Evolutionary conservation across 2,888 invertebrate species (phyloP), one percentile per base, ranked within the genome.

Genomic region (Julus scanicus): DNA sequence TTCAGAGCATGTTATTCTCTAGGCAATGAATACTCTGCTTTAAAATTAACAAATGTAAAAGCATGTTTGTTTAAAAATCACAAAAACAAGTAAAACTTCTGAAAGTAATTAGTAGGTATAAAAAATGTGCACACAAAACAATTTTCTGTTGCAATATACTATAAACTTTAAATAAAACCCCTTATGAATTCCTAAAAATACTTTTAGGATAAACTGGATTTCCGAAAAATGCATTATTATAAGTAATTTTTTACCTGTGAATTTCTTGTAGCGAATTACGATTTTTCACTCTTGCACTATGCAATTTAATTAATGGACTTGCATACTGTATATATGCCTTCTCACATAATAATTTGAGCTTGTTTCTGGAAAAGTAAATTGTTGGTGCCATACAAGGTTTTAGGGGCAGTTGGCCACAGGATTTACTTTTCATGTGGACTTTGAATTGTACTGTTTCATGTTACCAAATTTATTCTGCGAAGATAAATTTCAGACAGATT

Each of bases 401-500:
- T 29, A 71, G 29, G 71, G 71, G 71, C 71, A 71, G 71, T 71
- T 71, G 71, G 71, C 71, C 71, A 71, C 29, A 29, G 71, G 71
- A 20, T 71, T 29, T 71, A 71, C 71, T 29, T 29, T 71, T 29
- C 29, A 29, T 29, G 9, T 71, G 71, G 29, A 71, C 71, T 71
- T 29, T 71, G 0, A 15, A 53, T 15, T 53, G 13, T 13, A 63
- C 8, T 11, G 20, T 71, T 71, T 71, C 71, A 20, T 11, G 8
- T 20, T n/a, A 63, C 20, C 20, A 71, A 71, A 71, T 8, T 20
- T 29, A 71, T 71, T n/a, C 71, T 29, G 29, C 71, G 29, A 71
- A 71, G 71, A 71, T 71, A 71, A 71, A 29, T 20, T 29, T 63
- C 63, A 29, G 11, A 29, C 71, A 71, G 71, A 71, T 71, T 71